phyloP scores from a whole-genome alignment of 2,888 invertebrate species.

The Cantharis rustica region DNA sequence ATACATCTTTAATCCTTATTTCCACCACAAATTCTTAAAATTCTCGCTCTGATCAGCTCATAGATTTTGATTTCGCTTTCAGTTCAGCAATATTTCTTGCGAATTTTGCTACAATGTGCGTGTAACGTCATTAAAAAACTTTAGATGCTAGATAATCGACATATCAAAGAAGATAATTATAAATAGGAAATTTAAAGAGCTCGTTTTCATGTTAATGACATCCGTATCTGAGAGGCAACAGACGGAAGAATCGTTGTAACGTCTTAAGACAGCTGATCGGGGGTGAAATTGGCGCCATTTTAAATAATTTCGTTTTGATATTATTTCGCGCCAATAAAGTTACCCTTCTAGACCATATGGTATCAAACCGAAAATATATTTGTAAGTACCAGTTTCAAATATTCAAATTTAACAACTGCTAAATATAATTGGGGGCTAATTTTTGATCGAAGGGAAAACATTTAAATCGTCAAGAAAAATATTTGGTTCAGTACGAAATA shows the following conservation, averaged over 20 bases:
- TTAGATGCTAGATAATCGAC: not conserved
- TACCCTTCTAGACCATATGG: constrained; percentile 34
- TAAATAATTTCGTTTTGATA: constrained; percentile 2
- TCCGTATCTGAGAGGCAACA: constrained; percentile 33
- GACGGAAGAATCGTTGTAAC: constrained; percentile 38
- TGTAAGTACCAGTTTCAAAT: not conserved
- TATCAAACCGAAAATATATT: not conserved
- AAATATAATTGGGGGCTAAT: not conserved
- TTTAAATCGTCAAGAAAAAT: too few species aligned
- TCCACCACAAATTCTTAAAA: constrained; percentile 39
- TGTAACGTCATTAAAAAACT: not conserved
- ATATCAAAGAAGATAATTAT: constrained; percentile 8
- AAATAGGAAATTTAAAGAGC: constrained; percentile 24
- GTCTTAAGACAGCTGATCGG: constrained; percentile 35
- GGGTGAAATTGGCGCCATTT: constrained; percentile 23
- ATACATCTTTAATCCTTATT: constrained; percentile 43
- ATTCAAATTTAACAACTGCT: not conserved
- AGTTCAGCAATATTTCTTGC: not conserved
- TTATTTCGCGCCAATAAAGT: constrained; percentile 32
- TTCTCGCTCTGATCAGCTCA: not conserved
- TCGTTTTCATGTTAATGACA: constrained; percentile 36
- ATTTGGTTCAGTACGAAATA: too few species aligned
- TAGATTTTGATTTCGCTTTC: not conserved
- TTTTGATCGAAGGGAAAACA: not conserved
- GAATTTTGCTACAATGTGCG: not conserved